Evolutionary conservation across 2,888 invertebrate genomes (phyloP).

Genomic region (Tinea pellionella): DNA sequence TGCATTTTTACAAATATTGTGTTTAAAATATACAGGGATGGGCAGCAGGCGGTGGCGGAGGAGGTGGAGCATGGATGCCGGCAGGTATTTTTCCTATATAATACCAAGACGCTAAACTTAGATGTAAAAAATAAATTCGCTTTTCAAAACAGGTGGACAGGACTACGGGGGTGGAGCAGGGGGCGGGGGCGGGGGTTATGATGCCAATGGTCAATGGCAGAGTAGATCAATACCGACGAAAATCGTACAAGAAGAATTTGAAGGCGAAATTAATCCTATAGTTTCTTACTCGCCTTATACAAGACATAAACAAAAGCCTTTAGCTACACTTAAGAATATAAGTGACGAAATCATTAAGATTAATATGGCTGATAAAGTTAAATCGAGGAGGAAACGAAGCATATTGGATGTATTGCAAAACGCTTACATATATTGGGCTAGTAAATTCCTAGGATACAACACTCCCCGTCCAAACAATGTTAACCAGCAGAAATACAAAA

Average conservation of each 20-base stretch:
- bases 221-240: constrained; percentile 43
- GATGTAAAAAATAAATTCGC: constrained; percentile 13
- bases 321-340: constrained; percentile 17
- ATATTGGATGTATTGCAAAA: constrained; percentile 44
- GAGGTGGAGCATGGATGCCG: constrained; percentile 61
- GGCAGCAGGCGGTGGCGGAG: constrained; percentile 47
- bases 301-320: neutral
- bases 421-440: constrained; percentile 48
- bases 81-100: constrained; percentile 53
- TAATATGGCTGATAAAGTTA: constrained; percentile 15
- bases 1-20: neutral
- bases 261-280: constrained; percentile 20
- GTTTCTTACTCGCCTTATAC: neutral
- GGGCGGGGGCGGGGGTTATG: constrained; percentile 39
- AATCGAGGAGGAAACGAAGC: constrained; percentile 39
- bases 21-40: constrained; percentile 41
- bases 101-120: constrained; percentile 16
- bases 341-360: constrained; percentile 25
- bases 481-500: constrained; percentile 40
- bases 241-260: constrained; percentile 15
- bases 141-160: constrained; percentile 41
- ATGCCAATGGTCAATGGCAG: constrained; percentile 61
- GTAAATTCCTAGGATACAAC: constrained; percentile 34
- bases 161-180: constrained; percentile 45
- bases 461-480: constrained; percentile 23